A percentile compares a stretch with the other conserved stretches of the same genome.
These are phyloP conservation scores for Ooceraea biroi DNA, from an alignment of 1,140 invertebrate species.

Conservation along the genomic window DNA sequence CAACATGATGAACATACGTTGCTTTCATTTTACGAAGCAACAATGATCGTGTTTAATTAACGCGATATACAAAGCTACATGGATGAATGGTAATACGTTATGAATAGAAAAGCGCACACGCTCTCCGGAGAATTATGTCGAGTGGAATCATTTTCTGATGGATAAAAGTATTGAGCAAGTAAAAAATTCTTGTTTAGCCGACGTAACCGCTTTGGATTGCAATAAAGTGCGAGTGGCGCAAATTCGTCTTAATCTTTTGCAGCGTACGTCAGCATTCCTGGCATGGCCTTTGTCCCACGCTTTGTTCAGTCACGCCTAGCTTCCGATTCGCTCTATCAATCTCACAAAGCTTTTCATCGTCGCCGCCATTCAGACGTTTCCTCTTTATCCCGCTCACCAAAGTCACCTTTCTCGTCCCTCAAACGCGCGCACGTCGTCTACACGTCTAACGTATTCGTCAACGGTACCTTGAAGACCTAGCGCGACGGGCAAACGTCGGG, in stretches of 20 bases:
- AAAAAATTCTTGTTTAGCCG: not conserved
- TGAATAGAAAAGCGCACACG: constrained; percentile 17
- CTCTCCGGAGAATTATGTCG: not conserved
- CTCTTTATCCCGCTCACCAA: constrained; percentile 48
- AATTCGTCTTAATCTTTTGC: constrained; percentile 59
- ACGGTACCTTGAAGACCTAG: constrained; percentile 17
- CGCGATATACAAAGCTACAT: not conserved
- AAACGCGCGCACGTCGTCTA: constrained; percentile 37
- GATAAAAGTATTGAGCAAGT: too few relatives aligned
- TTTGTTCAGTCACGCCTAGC: constrained; percentile 60
- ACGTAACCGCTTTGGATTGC: constrained; percentile 36
- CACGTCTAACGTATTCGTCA: constrained; percentile 48
- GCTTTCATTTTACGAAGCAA: not conserved
- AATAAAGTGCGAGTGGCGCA: constrained; percentile 37
- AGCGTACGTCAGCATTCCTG: constrained; percentile 36
- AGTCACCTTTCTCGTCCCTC: constrained; percentile 52
- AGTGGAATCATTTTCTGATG: too few relatives aligned
- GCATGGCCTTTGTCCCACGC: constrained; percentile 47
- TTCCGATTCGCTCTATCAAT: constrained; percentile 68
- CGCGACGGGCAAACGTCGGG: not conserved
- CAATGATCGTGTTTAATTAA: not conserved
- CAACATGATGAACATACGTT: not conserved
- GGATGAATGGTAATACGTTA: not conserved
- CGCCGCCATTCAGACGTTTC: constrained; percentile 55
- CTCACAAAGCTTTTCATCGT: constrained; percentile 67